A percentile compares a stretch with the other conserved stretches of the same genome.
phyloP scores from a whole-genome alignment of 2,797 vertebrate genomes.

The Tokudaia muenninki region DNA sequence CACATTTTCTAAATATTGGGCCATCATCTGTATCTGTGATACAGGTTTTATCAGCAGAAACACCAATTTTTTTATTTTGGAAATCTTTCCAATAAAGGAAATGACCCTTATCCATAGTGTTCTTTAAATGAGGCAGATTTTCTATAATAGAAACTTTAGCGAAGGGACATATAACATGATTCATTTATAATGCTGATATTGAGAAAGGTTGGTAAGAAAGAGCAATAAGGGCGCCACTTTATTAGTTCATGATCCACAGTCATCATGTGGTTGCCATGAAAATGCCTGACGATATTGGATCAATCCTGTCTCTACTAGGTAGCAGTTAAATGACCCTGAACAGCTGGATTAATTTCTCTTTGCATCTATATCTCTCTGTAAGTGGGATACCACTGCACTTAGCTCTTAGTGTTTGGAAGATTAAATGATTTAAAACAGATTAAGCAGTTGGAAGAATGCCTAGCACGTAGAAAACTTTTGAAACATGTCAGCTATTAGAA shows the following conservation, averaged over 20 bases:
- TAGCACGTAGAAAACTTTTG: not conserved
- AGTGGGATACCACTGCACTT: not conserved
- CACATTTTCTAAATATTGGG: conserved; percentile 10
- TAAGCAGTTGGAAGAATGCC: not conserved
- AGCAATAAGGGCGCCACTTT: not conserved
- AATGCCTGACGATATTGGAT: not conserved
- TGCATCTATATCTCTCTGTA: not conserved
- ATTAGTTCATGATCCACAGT: not conserved
- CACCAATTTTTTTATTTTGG: conserved; percentile 48
- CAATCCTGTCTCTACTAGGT: not conserved
- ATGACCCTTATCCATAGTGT: conserved; percentile 35
- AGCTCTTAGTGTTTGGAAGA: not conserved
- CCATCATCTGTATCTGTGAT: conserved; percentile 1
- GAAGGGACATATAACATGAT: not conserved
- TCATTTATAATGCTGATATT: not conserved
- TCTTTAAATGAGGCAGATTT: conserved; percentile 50
- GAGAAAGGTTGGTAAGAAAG: not conserved
- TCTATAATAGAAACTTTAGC: not conserved
- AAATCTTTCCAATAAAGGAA: conserved; percentile 57
- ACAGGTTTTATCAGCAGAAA: conserved; percentile 48
- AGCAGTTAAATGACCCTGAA: not conserved
- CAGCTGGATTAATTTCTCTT: conserved; percentile 15
- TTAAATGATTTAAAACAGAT: conserved; percentile 38
- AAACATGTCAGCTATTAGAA: conserved; percentile 14
- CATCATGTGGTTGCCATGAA: not conserved